Evolutionary conservation across 2,797 vertebrate genomes (phyloP).

Genomic region (Hippoglossus hippoglossus): DNA sequence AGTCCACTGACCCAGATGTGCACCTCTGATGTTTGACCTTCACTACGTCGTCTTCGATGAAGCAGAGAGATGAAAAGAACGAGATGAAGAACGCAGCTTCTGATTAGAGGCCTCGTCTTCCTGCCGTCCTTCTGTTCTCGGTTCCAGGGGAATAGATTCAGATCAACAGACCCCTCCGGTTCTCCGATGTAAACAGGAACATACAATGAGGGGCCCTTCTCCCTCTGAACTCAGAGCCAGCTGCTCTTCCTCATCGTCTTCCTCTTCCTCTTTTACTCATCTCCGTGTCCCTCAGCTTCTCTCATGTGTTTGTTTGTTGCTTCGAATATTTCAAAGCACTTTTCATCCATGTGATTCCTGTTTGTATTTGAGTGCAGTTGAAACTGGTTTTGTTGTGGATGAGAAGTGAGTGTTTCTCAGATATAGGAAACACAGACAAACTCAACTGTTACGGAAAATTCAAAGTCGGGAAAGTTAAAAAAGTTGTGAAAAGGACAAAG

Average conservation of each 20-base stretch:
- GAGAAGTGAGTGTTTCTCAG: neutral
- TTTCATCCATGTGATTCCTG: slow-evolving; percentile 24
- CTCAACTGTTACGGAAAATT: no score
- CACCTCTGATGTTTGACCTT: neutral
- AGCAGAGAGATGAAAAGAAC: slow-evolving; percentile 32
- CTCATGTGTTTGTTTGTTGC: slow-evolving; percentile 45
- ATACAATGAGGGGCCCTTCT: slow-evolving; percentile 42
- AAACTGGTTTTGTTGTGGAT: slow-evolving; percentile 22
- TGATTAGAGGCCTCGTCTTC: slow-evolving; percentile 32
- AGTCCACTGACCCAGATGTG: no score
- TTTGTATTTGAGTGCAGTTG: slow-evolving; percentile 18
- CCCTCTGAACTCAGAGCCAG: slow-evolving; percentile 63
- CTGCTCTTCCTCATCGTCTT: slow-evolving; percentile 53
- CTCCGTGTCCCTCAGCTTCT: slow-evolving; percentile 27
- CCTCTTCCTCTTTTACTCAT: slow-evolving; percentile 26
- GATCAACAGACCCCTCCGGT: slow-evolving; percentile 37
- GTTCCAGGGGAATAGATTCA: slow-evolving; percentile 47
- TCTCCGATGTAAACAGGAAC: slow-evolving; percentile 74
- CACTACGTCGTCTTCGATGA: neutral
- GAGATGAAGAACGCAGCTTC: slow-evolving; percentile 15
- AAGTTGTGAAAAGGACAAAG: no score
- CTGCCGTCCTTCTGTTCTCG: slow-evolving; percentile 53
- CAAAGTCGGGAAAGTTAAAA: no score
- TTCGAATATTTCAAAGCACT: slow-evolving; percentile 44
- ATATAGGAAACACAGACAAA: no score